These are phyloP conservation scores for Poecilia gillii DNA, from an alignment of 2,797 vertebrate genomes.

Conservation along the genomic window DNA sequence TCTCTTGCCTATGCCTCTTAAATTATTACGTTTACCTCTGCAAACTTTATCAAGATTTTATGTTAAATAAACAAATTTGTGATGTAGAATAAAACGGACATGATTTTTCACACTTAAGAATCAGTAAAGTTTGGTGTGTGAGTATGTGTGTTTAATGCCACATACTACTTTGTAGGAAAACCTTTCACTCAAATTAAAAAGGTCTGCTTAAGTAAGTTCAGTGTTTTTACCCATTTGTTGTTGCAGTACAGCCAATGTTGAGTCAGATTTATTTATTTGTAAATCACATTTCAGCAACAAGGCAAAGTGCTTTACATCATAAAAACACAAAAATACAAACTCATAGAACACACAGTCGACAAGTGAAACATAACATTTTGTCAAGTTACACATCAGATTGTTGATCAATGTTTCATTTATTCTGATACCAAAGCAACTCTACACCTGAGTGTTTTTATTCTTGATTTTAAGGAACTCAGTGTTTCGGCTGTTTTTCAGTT, in stretches of 20 bases:
- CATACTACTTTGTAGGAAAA: neutral
- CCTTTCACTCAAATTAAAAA: neutral
- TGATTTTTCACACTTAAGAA: neutral
- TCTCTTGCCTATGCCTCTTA: neutral
- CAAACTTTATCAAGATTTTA: neutral
- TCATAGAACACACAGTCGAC: no score
- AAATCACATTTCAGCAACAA: no score
- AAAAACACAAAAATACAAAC: no score
- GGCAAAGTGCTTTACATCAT: no score
- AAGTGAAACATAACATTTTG: no score
- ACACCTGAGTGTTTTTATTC: no score
- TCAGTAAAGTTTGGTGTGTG: neutral
- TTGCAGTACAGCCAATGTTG: neutral
- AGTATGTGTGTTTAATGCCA: neutral
- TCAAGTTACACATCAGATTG: no score
- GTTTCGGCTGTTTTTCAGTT: no score
- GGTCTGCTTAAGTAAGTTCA: neutral
- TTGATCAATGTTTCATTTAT: no score
- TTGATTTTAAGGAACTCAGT: no score
- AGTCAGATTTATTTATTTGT: neutral
- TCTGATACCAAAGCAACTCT: no score
- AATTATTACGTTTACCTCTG: neutral
- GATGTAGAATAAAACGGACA: neutral
- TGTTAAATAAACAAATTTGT: neutral
- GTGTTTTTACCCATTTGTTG: neutral